Base-by-base conservation (phyloP, 2,797 vertebrate genomes). In the Carcharodon carcharias region DNA sequence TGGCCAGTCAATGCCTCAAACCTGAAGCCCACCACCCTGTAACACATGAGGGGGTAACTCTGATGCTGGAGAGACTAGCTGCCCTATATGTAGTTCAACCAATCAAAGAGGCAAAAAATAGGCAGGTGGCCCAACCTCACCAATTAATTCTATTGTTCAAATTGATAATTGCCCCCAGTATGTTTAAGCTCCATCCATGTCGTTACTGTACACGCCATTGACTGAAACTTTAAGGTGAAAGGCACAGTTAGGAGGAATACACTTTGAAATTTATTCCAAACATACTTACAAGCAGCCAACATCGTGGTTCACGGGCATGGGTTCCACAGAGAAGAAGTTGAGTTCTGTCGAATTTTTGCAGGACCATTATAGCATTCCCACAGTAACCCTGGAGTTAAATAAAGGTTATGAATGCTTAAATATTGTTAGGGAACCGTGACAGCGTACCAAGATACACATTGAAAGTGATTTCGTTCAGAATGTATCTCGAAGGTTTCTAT, bases 241-340 rank as follows among this genome's bases (percentile, higher is more conserved):
- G n/a, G 12, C 89, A n/a, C 31, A 18, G 35, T 61, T 92, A 35
- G 58, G 1, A 93, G 7, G 7, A 93, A 40, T 61, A 63, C 0
- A 23, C 61, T 40, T 6, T 7, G 8, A 7, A 40, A 18, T 73
- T 95, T 35, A n/a, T 56, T 11, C 69, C 31, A 54, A 31, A 40
- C 26, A 6, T 95, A 95, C 94, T 95, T 73, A 95, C 94, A 18
- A 35, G 45, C 28, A 54, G 16, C 94, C 94, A 95, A 9, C 94
- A 95, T 21, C 1, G 16, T 31, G 94, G 69, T 0, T 7, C 5
- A 26, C 5, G 9, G 14, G 58, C 67, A 56, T 56, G 56, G 45
- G 67, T 95, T 50, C 45, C 67, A 95, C 94, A 95, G 67, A 95
- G 9, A 73, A 95, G 28, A 14, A 73, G 23, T 0, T 73, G 12